These are phyloP conservation scores for Agrilus planipennis DNA, from an alignment of 1,140 invertebrate species.

Conservation along the genomic window DNA sequence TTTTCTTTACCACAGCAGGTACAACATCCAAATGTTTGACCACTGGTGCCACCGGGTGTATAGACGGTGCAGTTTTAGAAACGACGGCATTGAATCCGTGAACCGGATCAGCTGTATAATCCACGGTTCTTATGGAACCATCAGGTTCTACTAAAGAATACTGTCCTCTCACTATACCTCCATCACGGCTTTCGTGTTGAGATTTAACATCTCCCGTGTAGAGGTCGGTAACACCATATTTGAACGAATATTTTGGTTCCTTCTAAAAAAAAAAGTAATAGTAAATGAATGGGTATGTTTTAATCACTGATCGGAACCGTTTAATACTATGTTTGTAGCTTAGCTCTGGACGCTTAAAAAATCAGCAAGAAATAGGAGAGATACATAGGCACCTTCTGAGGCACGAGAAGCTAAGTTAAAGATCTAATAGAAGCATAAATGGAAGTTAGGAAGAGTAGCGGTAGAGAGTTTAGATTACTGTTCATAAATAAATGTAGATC, in stretches of 20 bases:
- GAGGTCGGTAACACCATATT: slow-evolving; percentile 8
- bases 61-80: slow-evolving; percentile 3
- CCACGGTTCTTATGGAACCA: slow-evolving; percentile 5
- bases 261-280: slow-evolving; percentile 2
- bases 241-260: slow-evolving; percentile 10
- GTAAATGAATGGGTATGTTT: no score
- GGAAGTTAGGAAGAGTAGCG: no score
- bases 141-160: slow-evolving; percentile 9
- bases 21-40: not conserved
- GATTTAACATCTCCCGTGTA: slow-evolving; percentile 9
- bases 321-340: no score
- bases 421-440: no score
- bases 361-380: no score
- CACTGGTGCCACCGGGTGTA: slow-evolving; percentile 1
- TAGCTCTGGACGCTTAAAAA: no score
- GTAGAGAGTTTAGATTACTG: no score
- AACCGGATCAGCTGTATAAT: slow-evolving; percentile 5
- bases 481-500: no score
- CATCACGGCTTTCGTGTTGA: slow-evolving; percentile 11
- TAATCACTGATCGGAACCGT: no score
- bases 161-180: slow-evolving; percentile 9
- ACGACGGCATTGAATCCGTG: slow-evolving; percentile 10
- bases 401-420: no score
- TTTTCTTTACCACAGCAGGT: slow-evolving; percentile 2
- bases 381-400: no score